Percentiles rank a stretch among this genome's conserved stretches.
Evolutionary conservation across 2,797 vertebrate genomes (phyloP).

Genomic region (Pachyuromys duprasi): DNA sequence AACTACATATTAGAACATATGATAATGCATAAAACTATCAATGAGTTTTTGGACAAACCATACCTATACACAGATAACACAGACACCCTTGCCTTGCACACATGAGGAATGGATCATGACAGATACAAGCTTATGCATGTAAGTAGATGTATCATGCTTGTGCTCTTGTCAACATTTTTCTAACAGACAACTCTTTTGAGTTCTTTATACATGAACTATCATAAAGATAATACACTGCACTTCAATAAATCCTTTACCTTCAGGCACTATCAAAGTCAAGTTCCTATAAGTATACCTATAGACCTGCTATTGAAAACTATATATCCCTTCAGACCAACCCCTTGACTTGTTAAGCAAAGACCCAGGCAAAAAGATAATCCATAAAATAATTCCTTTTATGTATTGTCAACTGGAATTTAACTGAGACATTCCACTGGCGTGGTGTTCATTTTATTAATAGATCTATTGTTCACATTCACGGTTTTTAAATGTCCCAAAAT

Average conservation of each 20-base stretch:
- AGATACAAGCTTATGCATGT: neutral
- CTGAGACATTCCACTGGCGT: slow-evolving; percentile 47
- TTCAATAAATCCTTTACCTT: slow-evolving; percentile 14
- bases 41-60: neutral
- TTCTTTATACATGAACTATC: slow-evolving; percentile 45
- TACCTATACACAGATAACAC: neutral
- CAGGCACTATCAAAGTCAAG: slow-evolving; percentile 22
- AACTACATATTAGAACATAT: slow-evolving; percentile 8
- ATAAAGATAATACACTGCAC: slow-evolving; percentile 31
- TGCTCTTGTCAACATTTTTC: slow-evolving; percentile 38
- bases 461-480: slow-evolving; percentile 20
- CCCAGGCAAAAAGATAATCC: slow-evolving; percentile 44
- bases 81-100: neutral
- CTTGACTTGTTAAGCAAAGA: neutral
- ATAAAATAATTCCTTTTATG: slow-evolving; percentile 51
- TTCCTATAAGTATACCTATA: neutral
- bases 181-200: neutral
- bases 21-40: neutral
- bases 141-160: neutral
- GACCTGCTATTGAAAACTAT: slow-evolving; percentile 15
- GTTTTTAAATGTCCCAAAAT: slow-evolving; percentile 53
- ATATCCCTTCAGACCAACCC: slow-evolving; percentile 17
- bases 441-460: slow-evolving; percentile 61
- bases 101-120: neutral
- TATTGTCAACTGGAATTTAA: slow-evolving; percentile 52